Evolutionary conservation across 2,888 invertebrate species (phyloP).

Genomic region (Drosophila lutescens): DNA sequence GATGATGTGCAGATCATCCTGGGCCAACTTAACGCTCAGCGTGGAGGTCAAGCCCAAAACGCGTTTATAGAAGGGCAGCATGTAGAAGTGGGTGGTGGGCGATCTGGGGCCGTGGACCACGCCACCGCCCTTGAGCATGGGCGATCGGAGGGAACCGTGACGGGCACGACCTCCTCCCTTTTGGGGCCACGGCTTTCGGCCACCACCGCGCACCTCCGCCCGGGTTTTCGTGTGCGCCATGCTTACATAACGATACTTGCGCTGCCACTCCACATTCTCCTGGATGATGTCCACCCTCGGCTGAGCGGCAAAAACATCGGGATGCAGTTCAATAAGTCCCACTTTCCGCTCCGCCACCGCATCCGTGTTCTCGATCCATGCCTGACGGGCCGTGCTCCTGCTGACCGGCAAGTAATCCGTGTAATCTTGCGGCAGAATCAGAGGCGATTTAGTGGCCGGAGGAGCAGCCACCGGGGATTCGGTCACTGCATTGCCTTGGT

Average conservation of each 20-base stretch:
- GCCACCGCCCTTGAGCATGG: slow-evolving; percentile 93
- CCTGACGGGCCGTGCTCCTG: slow-evolving; percentile 86
- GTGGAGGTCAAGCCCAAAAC: slow-evolving; percentile 92
- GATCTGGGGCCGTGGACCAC: slow-evolving; percentile 95
- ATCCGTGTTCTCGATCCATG: slow-evolving; percentile 94
- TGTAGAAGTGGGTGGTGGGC: slow-evolving; percentile 95
- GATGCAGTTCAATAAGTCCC: slow-evolving; percentile 95
- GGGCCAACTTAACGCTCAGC: slow-evolving; percentile 95
- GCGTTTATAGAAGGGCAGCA: slow-evolving; percentile 92
- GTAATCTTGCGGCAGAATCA: slow-evolving; percentile 75
- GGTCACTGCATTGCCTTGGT: slow-evolving; percentile 25
- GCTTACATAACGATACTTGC: slow-evolving; percentile 91
- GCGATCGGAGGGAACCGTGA: slow-evolving; percentile 96
- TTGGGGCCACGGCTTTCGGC: slow-evolving; percentile 98
- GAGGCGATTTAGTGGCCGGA: slow-evolving; percentile 38
- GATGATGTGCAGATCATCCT: slow-evolving; percentile 97
- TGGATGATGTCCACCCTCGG: slow-evolving; percentile 95
- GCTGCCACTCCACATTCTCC: slow-evolving; percentile 94
- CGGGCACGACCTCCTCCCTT: slow-evolving; percentile 96
- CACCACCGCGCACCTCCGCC: slow-evolving; percentile 95
- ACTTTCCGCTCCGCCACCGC: slow-evolving; percentile 90
- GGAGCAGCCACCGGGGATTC: slow-evolving; percentile 16
- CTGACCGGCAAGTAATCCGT: slow-evolving; percentile 63
- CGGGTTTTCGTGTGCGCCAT: slow-evolving; percentile 91
- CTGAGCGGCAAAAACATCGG: slow-evolving; percentile 91